These are phyloP conservation scores for Ostrea denselamellosa DNA, from an alignment of 1,140 invertebrate species.

Conservation along the genomic window DNA sequence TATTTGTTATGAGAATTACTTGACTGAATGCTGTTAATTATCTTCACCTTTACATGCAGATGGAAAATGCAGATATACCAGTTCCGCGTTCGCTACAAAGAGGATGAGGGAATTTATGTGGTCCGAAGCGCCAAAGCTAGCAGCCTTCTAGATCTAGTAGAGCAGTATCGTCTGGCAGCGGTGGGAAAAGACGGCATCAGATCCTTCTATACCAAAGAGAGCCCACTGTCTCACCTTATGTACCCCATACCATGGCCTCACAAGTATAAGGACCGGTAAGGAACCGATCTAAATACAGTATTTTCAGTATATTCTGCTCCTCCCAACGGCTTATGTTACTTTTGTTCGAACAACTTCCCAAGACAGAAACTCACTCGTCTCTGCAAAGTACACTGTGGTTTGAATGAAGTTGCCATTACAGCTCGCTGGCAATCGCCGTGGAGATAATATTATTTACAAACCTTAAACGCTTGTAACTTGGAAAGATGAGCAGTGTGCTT, in stretches of 20 bases:
- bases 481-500: no score
- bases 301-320: no score
- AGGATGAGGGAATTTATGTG: neutral
- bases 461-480: no score
- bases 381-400: no score
- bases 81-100: conserved; percentile 1
- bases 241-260: conserved; percentile 2
- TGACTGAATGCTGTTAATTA: no score
- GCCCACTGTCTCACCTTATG: neutral
- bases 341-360: no score
- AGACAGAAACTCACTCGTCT: no score
- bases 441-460: no score
- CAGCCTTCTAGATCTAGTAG: neutral
- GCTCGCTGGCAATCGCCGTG: no score
- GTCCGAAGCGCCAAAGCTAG: neutral
- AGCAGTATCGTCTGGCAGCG: conserved; percentile 2
- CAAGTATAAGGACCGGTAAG: conserved; percentile 10
- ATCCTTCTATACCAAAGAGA: neutral
- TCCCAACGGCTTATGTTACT: no score
- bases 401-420: no score
- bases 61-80: neutral
- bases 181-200: neutral
- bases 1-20: no score
- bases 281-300: neutral
- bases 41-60: neutral